Conservation (phyloP, 2,888 invertebrate species). For the Anthophora plumipes region DNA sequence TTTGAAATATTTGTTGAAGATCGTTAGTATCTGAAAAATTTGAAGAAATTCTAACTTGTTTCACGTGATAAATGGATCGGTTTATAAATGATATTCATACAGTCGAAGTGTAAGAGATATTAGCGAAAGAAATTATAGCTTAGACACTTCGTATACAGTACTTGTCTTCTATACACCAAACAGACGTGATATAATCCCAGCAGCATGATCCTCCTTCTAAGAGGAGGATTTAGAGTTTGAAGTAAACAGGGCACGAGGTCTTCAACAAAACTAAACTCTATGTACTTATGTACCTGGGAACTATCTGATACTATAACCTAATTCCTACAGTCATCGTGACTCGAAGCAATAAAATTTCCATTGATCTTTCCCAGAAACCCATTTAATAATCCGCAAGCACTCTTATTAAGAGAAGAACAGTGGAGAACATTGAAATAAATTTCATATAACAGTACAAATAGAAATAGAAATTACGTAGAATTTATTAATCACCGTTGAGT, state of each 20-base stretch:
- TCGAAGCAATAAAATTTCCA: too few species aligned
- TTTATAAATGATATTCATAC: not conserved
- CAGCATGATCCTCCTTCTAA: not conserved
- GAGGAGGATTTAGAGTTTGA: constrained; percentile 6
- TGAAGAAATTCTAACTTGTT: too few species aligned
- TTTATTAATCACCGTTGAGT: too few species aligned
- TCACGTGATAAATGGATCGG: not conserved
- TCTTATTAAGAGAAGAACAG: too few species aligned
- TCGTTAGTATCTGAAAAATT: too few species aligned
- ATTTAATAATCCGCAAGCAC: too few species aligned
- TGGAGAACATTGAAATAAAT: too few species aligned
- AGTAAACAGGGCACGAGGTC: constrained; percentile 3
- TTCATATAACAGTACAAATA: too few species aligned
- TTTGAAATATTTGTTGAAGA: too few species aligned
- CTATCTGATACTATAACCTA: not conserved
- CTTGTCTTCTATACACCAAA: not conserved
- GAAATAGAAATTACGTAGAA: too few species aligned
- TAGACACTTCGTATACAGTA: not conserved
- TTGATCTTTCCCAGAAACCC: too few species aligned
- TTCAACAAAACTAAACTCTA: not conserved
- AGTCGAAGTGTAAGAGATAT: not conserved
- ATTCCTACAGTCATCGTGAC: too few species aligned
- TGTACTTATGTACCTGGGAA: not conserved
- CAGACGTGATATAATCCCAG: not conserved
- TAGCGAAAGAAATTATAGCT: not conserved